Evolutionary conservation across 1,140 invertebrate genomes (phyloP), one percentile per base, ranked within the genome.

Genomic region (Varroa destructor): DNA sequence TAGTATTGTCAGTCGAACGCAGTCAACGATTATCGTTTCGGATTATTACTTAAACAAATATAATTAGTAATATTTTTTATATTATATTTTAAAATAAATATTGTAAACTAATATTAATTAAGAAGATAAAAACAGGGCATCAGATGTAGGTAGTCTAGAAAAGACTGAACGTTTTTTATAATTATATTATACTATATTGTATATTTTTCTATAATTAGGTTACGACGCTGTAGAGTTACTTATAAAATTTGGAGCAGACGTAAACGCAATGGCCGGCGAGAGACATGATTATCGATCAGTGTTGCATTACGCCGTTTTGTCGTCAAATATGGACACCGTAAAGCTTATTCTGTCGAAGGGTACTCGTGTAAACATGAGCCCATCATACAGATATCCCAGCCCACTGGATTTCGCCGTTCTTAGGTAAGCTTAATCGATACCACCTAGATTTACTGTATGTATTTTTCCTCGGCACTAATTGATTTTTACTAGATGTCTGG

Each of bases 271-370:
- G 80, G 85, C 89, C 0, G 72, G 74, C 0, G 88, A 86, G 37
- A 82, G 89, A 64, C 87, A 90, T 77, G 89, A 91, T 76, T 88
- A 85, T 77, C 81, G 89, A 71, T 90, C 89, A 6, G 88, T 91
- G 36, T 80, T 93, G 74, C 89, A 92, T 78, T 92, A 90, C 77
- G 90, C 88, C n/a, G 87, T 93, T 2, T 81, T 90, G 10, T 87
- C 87, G 54, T 88, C 87, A 72, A 90, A 89, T 77, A 82, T 84
- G 57, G 84, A 85, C 0, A 88, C 89, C 1, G 87, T 91, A 0
- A 87, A 89, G 77, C 79, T 91, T n/a, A 79, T 93, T 25, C 80
- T 92, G 14, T 88, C 89, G 77, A 88, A 90, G 79, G 89, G 89
- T 0, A 88, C 88, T 0, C 83, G 81, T 25, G 82, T 90, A 1